Base-by-base conservation (phyloP, 2,113 vertebrate genomes). In the Gadus chalcogrammus region DNA sequence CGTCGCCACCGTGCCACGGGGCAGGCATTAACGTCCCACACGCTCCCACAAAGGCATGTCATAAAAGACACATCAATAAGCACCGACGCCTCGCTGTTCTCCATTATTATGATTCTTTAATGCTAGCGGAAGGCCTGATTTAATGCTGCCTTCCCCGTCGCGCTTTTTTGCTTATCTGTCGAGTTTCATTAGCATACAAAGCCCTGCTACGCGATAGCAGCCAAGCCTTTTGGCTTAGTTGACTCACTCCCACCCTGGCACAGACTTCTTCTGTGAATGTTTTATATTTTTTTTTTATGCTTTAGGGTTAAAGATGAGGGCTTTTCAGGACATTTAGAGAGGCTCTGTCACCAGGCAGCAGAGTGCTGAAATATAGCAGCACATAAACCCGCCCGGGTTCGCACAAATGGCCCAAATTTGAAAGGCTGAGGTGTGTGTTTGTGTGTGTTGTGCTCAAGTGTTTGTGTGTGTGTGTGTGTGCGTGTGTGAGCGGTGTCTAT, bases 51-150 rank as follows among this genome's bases (percentile, higher is more conserved):
- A 82, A 82, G 77, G 67, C 81, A 78, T 80, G 81, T 89, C 89
- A 91, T 92, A 87, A 88, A 92, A 89, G 81, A 87, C 84, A 86
- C 88, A 91, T 92, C 88, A 90, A 88, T 89, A 92, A 88, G 82
- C 53, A 59, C 64, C 76, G 80, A 87, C 59, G 18, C 73, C 86
- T 84, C 77, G 9, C 76, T 74, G 72, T 87, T 89, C 78, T 78
- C 82, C 76, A 73, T 87, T 90, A 86, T 92, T 90, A 88, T 88
- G 85, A 88, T 90, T 90, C 85, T 87, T 86, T 88, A 90, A 90
- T 87, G 86, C 79, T 67, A 64, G 74, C 72, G 71, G 71, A 77
- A 80, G 79, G 76, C 67, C 69, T 82, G 85, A 90, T 91, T 89
- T 88, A 90, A 87, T 82, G 77, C 72, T 65, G 70, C 77, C 70